Percentiles rank a stretch among this genome's conserved stretches.
These are phyloP conservation scores for Agonopterix alstromeriana DNA, from an alignment of 2,888 invertebrate species.

Conservation along the genomic window DNA sequence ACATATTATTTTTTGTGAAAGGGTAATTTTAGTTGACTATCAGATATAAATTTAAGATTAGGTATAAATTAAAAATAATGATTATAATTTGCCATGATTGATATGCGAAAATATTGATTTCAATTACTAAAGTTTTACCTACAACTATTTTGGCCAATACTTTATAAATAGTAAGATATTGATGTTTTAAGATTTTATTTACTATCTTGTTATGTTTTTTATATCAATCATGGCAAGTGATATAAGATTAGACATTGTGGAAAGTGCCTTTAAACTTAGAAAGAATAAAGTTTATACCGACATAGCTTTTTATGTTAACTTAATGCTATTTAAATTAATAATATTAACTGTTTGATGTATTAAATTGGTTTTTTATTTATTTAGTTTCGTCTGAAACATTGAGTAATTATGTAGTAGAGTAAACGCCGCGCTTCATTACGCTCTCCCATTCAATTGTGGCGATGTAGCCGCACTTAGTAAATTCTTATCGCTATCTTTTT, in stretches of 20 bases:
- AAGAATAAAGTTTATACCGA: conserved; percentile 74
- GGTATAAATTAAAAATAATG: conserved; percentile 11
- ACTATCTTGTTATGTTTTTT: conserved; percentile 16
- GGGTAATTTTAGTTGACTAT: conserved; percentile 63
- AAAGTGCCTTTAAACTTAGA: conserved; percentile 75
- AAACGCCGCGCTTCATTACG: no score
- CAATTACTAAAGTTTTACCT: neutral
- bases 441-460: no score
- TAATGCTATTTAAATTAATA: conserved; percentile 70
- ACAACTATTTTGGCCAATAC: neutral
- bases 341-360: conserved; percentile 75
- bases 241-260: conserved; percentile 64
- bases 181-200: conserved; percentile 17
- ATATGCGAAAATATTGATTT: conserved; percentile 12
- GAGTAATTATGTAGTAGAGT: no score
- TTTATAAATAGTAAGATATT: neutral
- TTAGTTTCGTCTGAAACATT: neutral
- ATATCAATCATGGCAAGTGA: conserved; percentile 52
- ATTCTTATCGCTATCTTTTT: no score
- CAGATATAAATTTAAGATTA: conserved; percentile 25
- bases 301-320: conserved; percentile 76
- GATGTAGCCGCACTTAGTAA: no score
- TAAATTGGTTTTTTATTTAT: conserved; percentile 32
- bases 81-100: conserved; percentile 36
- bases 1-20: conserved; percentile 39